These are phyloP conservation scores for Tenthredo notha DNA, from an alignment of 2,888 invertebrate genomes.

Conservation along the genomic window DNA sequence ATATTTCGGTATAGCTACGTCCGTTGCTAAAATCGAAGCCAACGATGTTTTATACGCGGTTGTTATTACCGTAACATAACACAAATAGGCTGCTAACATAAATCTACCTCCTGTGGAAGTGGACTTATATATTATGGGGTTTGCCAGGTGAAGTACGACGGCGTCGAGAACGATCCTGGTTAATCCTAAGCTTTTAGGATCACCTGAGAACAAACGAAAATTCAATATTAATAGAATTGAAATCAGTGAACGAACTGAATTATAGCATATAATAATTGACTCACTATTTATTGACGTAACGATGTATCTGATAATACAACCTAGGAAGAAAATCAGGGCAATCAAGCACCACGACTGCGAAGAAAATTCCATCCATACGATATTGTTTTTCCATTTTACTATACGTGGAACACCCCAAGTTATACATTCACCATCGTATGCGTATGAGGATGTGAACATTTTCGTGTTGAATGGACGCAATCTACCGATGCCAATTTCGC, in stretches of 20 bases:
- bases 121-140: neutral
- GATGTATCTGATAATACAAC: neutral
- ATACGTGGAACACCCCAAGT: constrained; percentile 35
- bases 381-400: neutral
- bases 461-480: neutral
- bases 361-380: constrained; percentile 29
- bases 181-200: neutral
- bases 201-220: constrained; percentile 7
- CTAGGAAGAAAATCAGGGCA: neutral
- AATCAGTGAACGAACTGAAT: neutral
- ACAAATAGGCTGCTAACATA: neutral
- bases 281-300: neutral
- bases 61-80: constrained; percentile 11
- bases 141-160: constrained; percentile 1
- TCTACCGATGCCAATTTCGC: constrained; percentile 37
- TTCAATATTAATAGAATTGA: neutral
- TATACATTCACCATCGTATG: constrained; percentile 27
- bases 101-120: neutral
- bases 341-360: neutral
- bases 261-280: neutral
- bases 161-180: neutral
- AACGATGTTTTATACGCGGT: constrained; percentile 35
- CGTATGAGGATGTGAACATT: neutral
- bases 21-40: constrained; percentile 39
- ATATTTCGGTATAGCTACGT: neutral